Percentiles rank a stretch among this genome's conserved stretches.
These are phyloP conservation scores for Helicoverpa zea DNA, from an alignment of 1,140 invertebrate species.

Conservation along the genomic window DNA sequence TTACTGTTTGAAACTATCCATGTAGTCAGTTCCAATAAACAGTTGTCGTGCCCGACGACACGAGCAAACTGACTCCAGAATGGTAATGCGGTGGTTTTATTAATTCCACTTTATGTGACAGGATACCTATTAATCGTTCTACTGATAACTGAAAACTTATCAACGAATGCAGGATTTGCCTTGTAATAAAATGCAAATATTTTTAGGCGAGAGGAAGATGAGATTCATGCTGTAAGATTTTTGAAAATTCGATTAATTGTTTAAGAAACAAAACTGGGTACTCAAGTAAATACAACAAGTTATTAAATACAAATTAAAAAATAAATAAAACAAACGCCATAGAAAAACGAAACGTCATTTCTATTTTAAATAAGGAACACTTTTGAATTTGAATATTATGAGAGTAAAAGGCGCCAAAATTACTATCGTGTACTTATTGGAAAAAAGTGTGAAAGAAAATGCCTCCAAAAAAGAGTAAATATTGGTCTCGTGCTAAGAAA, in stretches of 20 bases:
- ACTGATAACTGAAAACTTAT: conserved; percentile 69
- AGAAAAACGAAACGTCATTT: not conserved
- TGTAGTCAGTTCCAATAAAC: conserved; percentile 45
- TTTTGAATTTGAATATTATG: not conserved
- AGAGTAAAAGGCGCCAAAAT: not conserved
- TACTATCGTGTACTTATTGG: not conserved
- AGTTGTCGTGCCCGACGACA: conserved; percentile 62
- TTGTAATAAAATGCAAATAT: conserved; percentile 14
- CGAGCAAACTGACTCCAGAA: conserved; percentile 68
- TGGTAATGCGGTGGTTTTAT: conserved; percentile 56
- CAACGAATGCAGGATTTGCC: conserved; percentile 60
- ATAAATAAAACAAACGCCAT: not conserved
- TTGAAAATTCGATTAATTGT: not conserved
- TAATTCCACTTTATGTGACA: conserved; percentile 67
- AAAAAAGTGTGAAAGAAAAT: not conserved
- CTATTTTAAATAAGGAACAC: not conserved
- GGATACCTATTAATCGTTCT: conserved; percentile 71
- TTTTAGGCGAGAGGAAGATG: conserved; percentile 10
- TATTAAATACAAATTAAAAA: no score
- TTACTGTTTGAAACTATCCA: conserved; percentile 51
- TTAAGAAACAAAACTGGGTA: no score
- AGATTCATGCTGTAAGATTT: conserved; percentile 33
- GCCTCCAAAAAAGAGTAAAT: not conserved
- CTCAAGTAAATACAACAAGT: no score
- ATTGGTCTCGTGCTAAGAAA: not conserved